These are phyloP conservation scores for Diarsia brunnea DNA, from an alignment of 2,888 invertebrate species.

Conservation along the genomic window DNA sequence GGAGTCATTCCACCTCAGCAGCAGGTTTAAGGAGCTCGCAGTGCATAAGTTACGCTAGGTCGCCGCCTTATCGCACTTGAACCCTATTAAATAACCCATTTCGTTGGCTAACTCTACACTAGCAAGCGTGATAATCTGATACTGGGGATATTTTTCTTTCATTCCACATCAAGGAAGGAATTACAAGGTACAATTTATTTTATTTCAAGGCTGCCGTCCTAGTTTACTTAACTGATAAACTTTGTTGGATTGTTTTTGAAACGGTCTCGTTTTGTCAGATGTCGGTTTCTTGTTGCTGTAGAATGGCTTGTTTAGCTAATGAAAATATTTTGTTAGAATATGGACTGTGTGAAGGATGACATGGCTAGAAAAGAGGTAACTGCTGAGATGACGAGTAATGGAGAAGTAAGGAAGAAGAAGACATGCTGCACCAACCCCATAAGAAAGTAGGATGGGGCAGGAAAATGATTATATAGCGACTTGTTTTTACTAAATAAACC, in stretches of 20 bases:
- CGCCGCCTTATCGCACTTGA: conserved; percentile 58
- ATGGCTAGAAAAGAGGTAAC: too few species aligned
- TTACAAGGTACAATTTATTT: conserved; percentile 55
- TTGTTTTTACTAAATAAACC: too few species aligned
- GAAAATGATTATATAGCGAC: too few species aligned
- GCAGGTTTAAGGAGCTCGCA: conserved; percentile 48
- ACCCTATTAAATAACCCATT: conserved; percentile 69
- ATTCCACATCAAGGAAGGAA: conserved; percentile 57
- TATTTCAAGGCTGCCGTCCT: conserved; percentile 44
- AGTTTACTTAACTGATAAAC: conserved; percentile 51
- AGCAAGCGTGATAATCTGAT: conserved; percentile 60
- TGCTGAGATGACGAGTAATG: too few species aligned
- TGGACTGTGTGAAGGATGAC: too few species aligned
- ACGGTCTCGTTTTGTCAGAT: conserved; percentile 10
- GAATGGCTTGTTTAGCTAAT: not conserved
- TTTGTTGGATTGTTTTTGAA: conserved; percentile 51
- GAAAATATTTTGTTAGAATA: not conserved
- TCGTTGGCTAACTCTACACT: conserved; percentile 55
- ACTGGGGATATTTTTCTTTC: conserved; percentile 65
- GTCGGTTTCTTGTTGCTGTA: conserved; percentile 14
- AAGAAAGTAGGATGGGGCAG: too few species aligned
- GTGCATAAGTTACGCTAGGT: conserved; percentile 65
- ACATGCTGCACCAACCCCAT: too few species aligned
- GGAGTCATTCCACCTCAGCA: conserved; percentile 42
- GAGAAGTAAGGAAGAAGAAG: too few species aligned